Base-by-base conservation (phyloP, 2,113 vertebrate species). In the Pedionomus torquatus region DNA sequence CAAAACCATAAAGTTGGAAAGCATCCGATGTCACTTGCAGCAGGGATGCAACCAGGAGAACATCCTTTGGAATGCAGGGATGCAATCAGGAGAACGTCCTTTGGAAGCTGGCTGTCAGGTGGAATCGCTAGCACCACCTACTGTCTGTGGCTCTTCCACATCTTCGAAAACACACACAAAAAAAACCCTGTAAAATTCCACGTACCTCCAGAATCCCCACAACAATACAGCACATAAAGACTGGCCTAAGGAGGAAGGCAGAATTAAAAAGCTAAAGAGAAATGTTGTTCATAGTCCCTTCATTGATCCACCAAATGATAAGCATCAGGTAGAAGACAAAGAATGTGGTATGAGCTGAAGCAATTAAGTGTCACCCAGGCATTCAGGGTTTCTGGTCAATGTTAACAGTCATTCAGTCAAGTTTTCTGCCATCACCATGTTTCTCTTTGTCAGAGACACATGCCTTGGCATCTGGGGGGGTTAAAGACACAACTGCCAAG, bases 91-190 rank as follows among this genome's bases (percentile, higher is more conserved):
- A 86, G 4, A 70, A 52, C 17, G 26, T n/a, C 33, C 54, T 81
- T 24, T 11, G 43, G 30, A 75, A 72, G 55, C 49, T 79, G 55
- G 35, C 35, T 1, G 12, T 16, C 11, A 46, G 49, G 39, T 79
- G 51, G 41, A 91, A 83, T 77, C 83, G 51, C 25, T 78, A 78
- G 81, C 74, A 91, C 26, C 51, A 82, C 33, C 77, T 82, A 15
- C 64, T n/a, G 25, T 30, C 72, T 78, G 2, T 14, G 43, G 41
- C 30, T 66, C 35, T 31, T 33, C 3, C 11, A 13, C 7, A n/a
- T 2, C 39, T 76, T 25, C 44, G 46, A 46, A 66, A 77, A 43
- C 11, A 60, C 46, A 46, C 28, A 19, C 28, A 48, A 0, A 11
- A 39, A 33, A 33, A 20, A 2, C 55, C 10, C 11, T 2, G 0